Evolutionary conservation across 2,113 vertebrate genomes (phyloP).

Genomic region (Ptilonorhynchus violaceus): DNA sequence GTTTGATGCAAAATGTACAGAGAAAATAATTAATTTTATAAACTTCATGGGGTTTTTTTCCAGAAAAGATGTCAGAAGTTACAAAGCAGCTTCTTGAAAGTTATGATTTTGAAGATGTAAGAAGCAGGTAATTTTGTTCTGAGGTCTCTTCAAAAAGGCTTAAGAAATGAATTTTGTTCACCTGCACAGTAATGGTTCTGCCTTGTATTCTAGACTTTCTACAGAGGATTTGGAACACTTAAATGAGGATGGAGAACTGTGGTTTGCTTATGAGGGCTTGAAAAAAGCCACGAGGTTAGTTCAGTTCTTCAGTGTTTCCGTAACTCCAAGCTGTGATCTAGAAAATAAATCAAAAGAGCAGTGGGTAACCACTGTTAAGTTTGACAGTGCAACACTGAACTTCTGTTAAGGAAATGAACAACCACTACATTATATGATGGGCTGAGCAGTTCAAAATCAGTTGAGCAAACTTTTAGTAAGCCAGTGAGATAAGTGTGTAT

Average conservation of each 20-base stretch:
- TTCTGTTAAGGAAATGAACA: neutral
- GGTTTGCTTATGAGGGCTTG: conserved; percentile 85
- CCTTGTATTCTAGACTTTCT: conserved; percentile 74
- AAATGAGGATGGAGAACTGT: conserved; percentile 85
- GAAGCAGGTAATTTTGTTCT: conserved; percentile 76
- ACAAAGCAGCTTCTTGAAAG: conserved; percentile 85
- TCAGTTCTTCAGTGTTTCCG: neutral
- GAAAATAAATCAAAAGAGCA: neutral
- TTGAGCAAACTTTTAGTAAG: neutral
- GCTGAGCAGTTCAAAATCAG: neutral
- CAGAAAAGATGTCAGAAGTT: conserved; percentile 88
- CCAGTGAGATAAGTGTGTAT: neutral
- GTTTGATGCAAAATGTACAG: neutral
- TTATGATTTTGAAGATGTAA: conserved; percentile 80
- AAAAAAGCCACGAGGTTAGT: conserved; percentile 89
- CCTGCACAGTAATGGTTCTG: neutral
- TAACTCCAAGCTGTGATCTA: neutral
- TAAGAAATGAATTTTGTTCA: neutral
- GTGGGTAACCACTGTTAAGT: neutral
- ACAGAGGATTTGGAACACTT: conserved; percentile 79
- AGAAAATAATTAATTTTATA: neutral
- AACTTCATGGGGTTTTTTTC: neutral
- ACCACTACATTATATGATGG: neutral
- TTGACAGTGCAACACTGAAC: neutral
- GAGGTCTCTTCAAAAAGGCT: neutral